A percentile compares a stretch with the other conserved stretches of the same genome.
These are phyloP conservation scores for Rhagoletis pomonella DNA, from an alignment of 1,140 invertebrate species.

Conservation along the genomic window DNA sequence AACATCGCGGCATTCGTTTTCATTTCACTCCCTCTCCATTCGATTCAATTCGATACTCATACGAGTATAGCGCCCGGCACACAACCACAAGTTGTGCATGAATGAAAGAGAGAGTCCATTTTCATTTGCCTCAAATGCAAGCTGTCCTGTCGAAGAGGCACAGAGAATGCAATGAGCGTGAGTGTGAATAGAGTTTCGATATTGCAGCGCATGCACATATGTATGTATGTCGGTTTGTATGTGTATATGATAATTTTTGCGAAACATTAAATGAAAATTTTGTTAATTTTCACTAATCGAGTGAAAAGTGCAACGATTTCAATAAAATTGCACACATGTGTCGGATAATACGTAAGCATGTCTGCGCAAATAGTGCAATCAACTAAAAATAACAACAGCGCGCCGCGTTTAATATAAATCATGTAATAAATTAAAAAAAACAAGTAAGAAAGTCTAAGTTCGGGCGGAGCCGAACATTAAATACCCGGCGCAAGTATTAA, in stretches of 20 bases:
- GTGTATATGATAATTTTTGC: neutral
- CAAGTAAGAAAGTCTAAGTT: too few relatives aligned
- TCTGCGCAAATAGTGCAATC: constrained; percentile 17
- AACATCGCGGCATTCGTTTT: neutral
- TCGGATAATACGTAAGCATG: neutral
- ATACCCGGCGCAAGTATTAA: too few relatives aligned
- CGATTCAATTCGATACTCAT: neutral
- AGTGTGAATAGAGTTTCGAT: neutral
- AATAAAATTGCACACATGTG: neutral
- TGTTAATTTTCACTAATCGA: neutral
- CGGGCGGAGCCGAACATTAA: too few relatives aligned
- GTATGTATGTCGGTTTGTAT: neutral
- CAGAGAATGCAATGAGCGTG: neutral
- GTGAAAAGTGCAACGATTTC: neutral
- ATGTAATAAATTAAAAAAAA: neutral
- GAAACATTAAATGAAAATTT: constrained; percentile 7
- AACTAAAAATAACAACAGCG: constrained; percentile 49
- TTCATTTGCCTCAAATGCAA: neutral
- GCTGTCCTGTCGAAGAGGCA: neutral
- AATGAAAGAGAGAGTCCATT: too few relatives aligned
- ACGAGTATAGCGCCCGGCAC: neutral
- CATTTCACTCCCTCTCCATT: neutral
- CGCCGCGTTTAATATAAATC: constrained; percentile 36
- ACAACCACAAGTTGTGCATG: neutral
- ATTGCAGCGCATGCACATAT: neutral